Evolutionary conservation across 2,797 vertebrate species (phyloP).

Genomic region (Alauda arvensis): DNA sequence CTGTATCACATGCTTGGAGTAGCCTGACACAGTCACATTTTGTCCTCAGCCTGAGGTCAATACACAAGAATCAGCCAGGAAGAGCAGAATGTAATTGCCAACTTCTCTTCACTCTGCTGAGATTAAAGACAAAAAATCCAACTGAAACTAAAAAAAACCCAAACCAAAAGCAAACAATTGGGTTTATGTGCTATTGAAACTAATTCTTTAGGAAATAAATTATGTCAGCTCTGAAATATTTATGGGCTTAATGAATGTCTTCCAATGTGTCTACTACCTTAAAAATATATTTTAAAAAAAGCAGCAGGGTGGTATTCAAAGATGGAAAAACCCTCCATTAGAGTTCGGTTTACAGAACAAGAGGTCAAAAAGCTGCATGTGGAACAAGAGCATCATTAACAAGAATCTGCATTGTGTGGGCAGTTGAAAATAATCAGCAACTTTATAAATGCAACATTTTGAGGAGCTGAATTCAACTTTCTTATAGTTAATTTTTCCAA

Average conservation of each 20-base stretch:
- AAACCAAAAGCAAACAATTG: background rate
- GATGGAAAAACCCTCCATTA: background rate
- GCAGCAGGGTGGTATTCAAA: background rate
- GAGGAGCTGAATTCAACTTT: background rate
- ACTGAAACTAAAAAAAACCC: background rate
- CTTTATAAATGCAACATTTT: background rate
- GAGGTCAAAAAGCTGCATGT: background rate
- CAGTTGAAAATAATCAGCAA: background rate
- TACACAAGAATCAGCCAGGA: background rate
- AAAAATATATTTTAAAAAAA: background rate
- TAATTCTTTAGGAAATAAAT: background rate
- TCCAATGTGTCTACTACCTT: background rate
- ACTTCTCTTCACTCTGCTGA: background rate
- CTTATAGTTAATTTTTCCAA: background rate
- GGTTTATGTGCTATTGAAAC: background rate
- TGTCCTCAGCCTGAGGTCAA: slow-evolving; percentile 17
- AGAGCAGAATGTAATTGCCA: background rate
- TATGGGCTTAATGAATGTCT: background rate
- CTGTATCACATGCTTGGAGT: slow-evolving; percentile 1
- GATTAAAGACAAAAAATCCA: background rate
- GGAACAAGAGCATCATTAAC: background rate
- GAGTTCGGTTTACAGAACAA: background rate
- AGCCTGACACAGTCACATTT: slow-evolving; percentile 5
- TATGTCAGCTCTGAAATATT: background rate
- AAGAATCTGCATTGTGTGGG: background rate